These are phyloP conservation scores for Microtus richardsoni DNA, from an alignment of 2,113 vertebrate genomes.

Conservation along the genomic window DNA sequence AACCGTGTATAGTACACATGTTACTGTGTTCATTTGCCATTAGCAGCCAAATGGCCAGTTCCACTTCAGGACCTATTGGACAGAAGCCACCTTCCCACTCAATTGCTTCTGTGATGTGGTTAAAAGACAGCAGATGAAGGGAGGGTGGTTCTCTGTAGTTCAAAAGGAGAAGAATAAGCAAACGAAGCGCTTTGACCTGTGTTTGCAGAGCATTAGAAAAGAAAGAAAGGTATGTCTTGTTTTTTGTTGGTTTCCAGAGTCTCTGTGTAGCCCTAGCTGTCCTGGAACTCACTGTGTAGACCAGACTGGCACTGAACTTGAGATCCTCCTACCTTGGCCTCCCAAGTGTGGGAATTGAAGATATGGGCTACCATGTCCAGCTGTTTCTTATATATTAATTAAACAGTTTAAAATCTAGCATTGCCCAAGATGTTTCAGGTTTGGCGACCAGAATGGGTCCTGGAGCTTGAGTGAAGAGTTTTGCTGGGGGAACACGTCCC, in stretches of 20 bases:
- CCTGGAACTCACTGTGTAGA: too few species aligned
- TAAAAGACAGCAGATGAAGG: neutral
- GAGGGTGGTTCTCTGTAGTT: conserved; percentile 24
- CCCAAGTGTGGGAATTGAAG: too few species aligned
- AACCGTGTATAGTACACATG: neutral
- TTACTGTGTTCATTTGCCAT: conserved; percentile 30
- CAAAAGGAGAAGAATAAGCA: neutral
- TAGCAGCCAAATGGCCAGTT: neutral
- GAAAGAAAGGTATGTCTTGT: neutral
- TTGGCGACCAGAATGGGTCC: neutral
- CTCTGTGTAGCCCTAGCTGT: neutral
- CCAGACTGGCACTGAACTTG: too few species aligned
- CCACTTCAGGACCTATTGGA: neutral
- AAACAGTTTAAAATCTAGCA: too few species aligned
- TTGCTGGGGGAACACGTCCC: conserved; percentile 5
- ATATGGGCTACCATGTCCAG: too few species aligned
- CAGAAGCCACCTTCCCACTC: neutral
- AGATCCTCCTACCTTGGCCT: too few species aligned
- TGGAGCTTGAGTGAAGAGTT: neutral
- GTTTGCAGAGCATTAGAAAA: conserved; percentile 34
- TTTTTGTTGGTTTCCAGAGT: neutral
- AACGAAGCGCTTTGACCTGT: neutral
- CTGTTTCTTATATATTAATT: too few species aligned
- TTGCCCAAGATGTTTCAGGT: too few species aligned
- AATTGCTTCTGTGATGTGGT: neutral